These are phyloP conservation scores for Syndactyla subalaris DNA, from an alignment of 2,797 vertebrate species.

Conservation along the genomic window DNA sequence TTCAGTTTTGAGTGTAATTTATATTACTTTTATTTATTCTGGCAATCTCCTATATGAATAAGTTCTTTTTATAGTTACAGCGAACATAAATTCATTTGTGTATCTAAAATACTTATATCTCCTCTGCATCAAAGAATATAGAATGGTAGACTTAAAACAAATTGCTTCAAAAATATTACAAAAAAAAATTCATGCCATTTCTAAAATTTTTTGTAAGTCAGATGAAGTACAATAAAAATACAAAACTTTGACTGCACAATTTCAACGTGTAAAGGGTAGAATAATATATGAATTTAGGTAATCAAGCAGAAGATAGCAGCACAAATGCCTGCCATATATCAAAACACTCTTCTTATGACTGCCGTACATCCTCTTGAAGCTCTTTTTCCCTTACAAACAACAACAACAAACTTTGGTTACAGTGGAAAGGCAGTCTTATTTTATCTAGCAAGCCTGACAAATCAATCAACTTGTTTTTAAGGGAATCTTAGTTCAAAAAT, in stretches of 20 bases:
- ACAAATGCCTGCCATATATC: slow-evolving; percentile 1
- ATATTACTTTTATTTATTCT: background rate
- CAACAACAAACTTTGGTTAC: background rate
- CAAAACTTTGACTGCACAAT: background rate
- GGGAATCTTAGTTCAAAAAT: slow-evolving; percentile 2
- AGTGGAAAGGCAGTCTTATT: background rate
- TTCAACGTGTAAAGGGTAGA: background rate
- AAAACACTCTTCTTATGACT: background rate
- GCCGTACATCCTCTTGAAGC: background rate
- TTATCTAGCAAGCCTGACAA: slow-evolving; percentile 1
- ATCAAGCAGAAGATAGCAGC: background rate
- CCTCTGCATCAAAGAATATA: background rate
- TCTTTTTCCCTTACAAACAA: background rate
- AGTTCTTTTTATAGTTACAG: background rate
- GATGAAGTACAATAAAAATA: background rate
- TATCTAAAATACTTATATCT: background rate
- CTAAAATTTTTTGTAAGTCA: background rate
- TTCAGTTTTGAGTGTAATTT: background rate
- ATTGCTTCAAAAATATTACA: background rate
- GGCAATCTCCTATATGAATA: background rate
- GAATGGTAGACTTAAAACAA: background rate
- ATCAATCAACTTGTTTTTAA: background rate
- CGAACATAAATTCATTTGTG: background rate
- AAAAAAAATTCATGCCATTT: background rate
- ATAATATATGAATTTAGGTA: background rate